phyloP scores from a whole-genome alignment of 2,113 vertebrate genomes.

The Micronycteris hirsuta region DNA sequence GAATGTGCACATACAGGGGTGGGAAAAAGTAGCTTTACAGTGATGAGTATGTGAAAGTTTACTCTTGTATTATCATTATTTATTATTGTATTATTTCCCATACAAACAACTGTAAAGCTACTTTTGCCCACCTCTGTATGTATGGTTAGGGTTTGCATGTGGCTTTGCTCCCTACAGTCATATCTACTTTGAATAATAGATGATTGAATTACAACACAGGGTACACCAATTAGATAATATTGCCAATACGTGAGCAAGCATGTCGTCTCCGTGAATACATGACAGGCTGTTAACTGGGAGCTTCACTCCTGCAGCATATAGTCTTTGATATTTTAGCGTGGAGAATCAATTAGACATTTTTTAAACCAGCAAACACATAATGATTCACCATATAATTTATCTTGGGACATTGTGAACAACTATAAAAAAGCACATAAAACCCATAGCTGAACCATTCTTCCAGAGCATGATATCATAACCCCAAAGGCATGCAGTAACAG shows the following conservation, averaged over 20 bases:
- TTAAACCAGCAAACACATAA: constrained; percentile 76
- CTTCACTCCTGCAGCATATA: constrained; percentile 69
- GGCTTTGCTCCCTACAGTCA: constrained; percentile 59
- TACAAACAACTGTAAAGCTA: too few relatives aligned
- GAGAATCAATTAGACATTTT: constrained; percentile 77
- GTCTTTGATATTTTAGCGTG: constrained; percentile 72
- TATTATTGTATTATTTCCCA: too few relatives aligned
- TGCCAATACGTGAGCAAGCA: constrained; percentile 66
- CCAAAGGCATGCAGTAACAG: constrained; percentile 74
- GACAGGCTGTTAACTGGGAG: constrained; percentile 73
- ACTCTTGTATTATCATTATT: too few relatives aligned
- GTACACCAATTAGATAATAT: constrained; percentile 76
- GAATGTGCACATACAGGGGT: not conserved
- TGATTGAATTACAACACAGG: constrained; percentile 69
- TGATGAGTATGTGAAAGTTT: too few relatives aligned
- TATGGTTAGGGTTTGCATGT: constrained; percentile 40
- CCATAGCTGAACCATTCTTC: constrained; percentile 72
- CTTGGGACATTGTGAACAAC: constrained; percentile 56
- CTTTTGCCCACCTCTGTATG: not conserved
- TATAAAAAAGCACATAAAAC: constrained; percentile 77
- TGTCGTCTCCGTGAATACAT: constrained; percentile 73
- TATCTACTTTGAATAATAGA: constrained; percentile 68
- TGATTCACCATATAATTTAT: constrained; percentile 77
- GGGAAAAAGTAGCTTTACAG: too few relatives aligned
- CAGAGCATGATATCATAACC: constrained; percentile 79